Conservation (phyloP, 2,797 vertebrate genomes). For the Pipistrellus pipistrellus region DNA sequence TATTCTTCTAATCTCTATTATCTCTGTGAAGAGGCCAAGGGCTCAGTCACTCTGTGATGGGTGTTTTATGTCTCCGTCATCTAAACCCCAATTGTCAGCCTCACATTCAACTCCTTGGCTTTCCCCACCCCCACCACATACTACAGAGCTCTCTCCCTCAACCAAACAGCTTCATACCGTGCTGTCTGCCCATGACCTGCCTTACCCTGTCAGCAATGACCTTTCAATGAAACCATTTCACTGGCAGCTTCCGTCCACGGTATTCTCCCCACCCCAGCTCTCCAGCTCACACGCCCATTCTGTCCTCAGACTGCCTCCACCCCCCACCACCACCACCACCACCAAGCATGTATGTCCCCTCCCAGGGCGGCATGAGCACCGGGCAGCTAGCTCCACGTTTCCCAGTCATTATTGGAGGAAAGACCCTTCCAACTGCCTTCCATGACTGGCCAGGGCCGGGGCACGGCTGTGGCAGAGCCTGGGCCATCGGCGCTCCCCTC, state of each 20-base stretch:
- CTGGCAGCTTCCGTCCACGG: not conserved
- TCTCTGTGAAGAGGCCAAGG: slow-evolving; percentile 16
- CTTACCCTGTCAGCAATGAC: not conserved
- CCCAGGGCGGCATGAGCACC: accelerated
- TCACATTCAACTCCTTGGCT: not conserved
- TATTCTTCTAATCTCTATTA: slow-evolving; percentile 69
- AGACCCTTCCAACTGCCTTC: accelerated
- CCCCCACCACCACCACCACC: no score
- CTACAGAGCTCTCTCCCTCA: not conserved
- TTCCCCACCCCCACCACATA: accelerated
- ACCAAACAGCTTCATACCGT: not conserved
- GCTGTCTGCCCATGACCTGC: not conserved
- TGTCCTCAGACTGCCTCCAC: no score
- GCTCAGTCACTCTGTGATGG: not conserved
- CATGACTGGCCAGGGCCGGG: not conserved
- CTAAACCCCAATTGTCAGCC: not conserved
- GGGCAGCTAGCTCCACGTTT: not conserved
- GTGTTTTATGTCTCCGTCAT: slow-evolving; percentile 16
- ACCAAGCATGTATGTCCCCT: accelerated
- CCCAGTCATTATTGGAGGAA: not conserved
- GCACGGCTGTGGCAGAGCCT: no score
- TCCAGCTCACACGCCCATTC: not conserved
- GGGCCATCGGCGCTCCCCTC: no score
- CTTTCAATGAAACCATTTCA: not conserved
- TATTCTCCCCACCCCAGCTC: not conserved